These are phyloP conservation scores for Epizoanthus illoricatus DNA, from an alignment of 92 coral and sea anemone species.

Conservation along the genomic window DNA sequence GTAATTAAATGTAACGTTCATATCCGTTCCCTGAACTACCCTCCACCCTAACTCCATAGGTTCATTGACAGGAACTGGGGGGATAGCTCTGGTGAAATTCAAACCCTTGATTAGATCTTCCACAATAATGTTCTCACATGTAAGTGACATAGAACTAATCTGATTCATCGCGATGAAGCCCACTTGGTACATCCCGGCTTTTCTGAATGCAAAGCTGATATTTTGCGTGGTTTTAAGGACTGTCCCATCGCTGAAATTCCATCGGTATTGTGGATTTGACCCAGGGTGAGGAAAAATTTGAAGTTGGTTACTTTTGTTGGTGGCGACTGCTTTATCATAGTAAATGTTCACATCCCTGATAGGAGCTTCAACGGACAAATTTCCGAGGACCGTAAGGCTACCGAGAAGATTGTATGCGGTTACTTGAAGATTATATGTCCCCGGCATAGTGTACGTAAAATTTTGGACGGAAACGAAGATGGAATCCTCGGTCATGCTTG, in stretches of 20 bases:
- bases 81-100: neutral
- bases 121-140: neutral
- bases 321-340: neutral
- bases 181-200: neutral
- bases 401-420: constrained; percentile 7
- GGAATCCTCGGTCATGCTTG: neutral
- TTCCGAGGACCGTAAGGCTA: neutral
- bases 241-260: constrained; percentile 19
- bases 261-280: constrained; percentile 3
- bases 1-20: neutral
- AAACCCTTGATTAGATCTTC: constrained; percentile 6
- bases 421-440: neutral
- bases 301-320: neutral
- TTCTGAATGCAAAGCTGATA: neutral
- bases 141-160: neutral
- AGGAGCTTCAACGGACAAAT: neutral
- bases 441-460: neutral
- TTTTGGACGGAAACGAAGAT: neutral
- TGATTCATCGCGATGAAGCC: neutral
- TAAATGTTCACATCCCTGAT: neutral
- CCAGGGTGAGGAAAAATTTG: constrained; percentile 5
- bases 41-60: neutral
- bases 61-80: constrained; percentile 5
- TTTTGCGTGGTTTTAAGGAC: neutral
- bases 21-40: constrained; percentile 4